Percentiles rank a stretch among this genome's conserved stretches.
Evolutionary conservation across 2,888 invertebrate species (phyloP).

Genomic region (Cantharis flavilabris): DNA sequence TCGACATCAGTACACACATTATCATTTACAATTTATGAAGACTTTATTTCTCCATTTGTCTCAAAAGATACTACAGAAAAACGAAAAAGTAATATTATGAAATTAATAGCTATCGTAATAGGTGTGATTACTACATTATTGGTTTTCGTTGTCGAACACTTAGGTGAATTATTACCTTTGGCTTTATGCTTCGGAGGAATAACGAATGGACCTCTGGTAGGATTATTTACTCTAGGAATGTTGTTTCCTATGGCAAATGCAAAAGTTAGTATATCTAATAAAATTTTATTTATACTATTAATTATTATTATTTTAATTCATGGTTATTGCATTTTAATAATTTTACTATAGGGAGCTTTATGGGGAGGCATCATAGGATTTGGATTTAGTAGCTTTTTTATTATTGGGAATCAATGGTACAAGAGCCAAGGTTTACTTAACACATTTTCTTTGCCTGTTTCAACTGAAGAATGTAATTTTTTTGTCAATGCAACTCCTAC

Average conservation of each 20-base stretch:
- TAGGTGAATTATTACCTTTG: constrained; percentile 69
- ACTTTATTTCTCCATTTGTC: constrained; percentile 62
- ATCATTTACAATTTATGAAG: constrained; percentile 64
- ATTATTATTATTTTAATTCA: not conserved
- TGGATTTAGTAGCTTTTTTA: constrained; percentile 61
- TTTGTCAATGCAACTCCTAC: not conserved
- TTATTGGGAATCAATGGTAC: constrained; percentile 56
- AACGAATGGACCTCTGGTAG: constrained; percentile 68
- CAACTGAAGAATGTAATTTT: constrained; percentile 17
- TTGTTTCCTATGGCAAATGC: constrained; percentile 68
- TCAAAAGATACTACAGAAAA: constrained; percentile 58
- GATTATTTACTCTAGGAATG: constrained; percentile 70
- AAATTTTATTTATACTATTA: not conserved
- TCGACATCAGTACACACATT: constrained; percentile 62
- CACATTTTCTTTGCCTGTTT: constrained; percentile 4
- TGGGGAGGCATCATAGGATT: constrained; percentile 60
- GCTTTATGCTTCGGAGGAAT: constrained; percentile 66
- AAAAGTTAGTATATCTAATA: constrained; percentile 53
- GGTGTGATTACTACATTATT: constrained; percentile 77
- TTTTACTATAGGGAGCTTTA: constrained; percentile 58
- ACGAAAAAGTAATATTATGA: constrained; percentile 62
- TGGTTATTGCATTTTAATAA: not conserved
- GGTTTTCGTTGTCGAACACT: constrained; percentile 62
- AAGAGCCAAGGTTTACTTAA: not conserved
- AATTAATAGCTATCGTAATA: constrained; percentile 52